phyloP scores from a whole-genome alignment of 1,140 invertebrate species.

The Sweltsa coloradensis region DNA sequence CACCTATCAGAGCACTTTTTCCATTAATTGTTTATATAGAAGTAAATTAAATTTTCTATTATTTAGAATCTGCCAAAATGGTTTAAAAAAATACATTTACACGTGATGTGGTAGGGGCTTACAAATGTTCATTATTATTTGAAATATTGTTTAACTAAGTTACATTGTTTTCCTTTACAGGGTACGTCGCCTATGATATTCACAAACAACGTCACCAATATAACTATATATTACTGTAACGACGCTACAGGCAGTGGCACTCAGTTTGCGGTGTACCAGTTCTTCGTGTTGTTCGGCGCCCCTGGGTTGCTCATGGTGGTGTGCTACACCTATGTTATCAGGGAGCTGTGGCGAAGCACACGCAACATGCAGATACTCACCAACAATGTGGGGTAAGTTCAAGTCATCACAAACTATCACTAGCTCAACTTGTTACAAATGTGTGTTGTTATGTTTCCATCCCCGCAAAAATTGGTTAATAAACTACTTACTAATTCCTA shows the following conservation, averaged over 20 bases:
- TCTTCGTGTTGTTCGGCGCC: slow-evolving; percentile 34
- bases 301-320: slow-evolving; percentile 36
- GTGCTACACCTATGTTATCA: slow-evolving; percentile 40
- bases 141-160: too few species aligned
- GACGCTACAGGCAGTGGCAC: slow-evolving; percentile 21
- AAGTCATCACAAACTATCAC: too few species aligned
- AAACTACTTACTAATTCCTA: too few species aligned
- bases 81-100: too few species aligned
- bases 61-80: too few species aligned
- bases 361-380: slow-evolving; percentile 31
- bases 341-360: slow-evolving; percentile 40
- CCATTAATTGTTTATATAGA: too few species aligned
- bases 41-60: too few species aligned
- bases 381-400: slow-evolving; percentile 21
- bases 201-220: slow-evolving; percentile 27
- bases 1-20: too few species aligned
- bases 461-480: too few species aligned
- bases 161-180: slow-evolving; percentile 20
- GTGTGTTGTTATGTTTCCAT: background rate
- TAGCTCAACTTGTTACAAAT: background rate
- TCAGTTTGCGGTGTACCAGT: slow-evolving; percentile 34
- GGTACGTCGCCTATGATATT: slow-evolving; percentile 26
- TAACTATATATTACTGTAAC: slow-evolving; percentile 30
- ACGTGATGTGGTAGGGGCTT: too few species aligned
- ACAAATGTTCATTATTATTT: background rate